Evolutionary conservation across 2,797 vertebrate genomes (phyloP), one percentile per base, ranked within the genome.

Genomic region (Spatula clypeata): DNA sequence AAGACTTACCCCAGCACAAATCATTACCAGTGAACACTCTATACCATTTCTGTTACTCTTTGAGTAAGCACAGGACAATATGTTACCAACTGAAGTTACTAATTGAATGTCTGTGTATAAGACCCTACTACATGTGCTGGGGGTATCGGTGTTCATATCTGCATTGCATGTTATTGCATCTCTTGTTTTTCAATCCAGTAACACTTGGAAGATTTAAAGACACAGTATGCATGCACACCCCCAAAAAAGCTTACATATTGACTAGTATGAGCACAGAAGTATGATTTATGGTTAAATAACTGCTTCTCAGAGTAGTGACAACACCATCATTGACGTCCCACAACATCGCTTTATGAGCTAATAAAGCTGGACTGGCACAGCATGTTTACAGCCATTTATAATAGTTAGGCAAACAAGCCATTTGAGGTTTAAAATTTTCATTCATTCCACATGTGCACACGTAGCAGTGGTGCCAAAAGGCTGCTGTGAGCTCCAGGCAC

Each of bases 1-100:
- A 74, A n/a, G 18, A 94, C 64, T 88, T 92, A 83, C 71, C 42
- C 20, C 77, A 66, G 27, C 21, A 31, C 27, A 96, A 95, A 94
- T 80, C 72, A 77, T 49, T 31, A 66, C n/a, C 58, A 87, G 4
- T 47, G 54, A 93, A 66, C n/a, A 45, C 18, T 54, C 69, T 54
- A 60, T 45, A 86, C 77, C 54, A 82, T 95, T 57, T 88, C 45
- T 38, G 16, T 65, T 80, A 49, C 40, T 82, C 20, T 70, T 18
- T 79, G 42, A 62, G 29, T 21, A 74, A 69, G 16, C 55, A 58
- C 11, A 53, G n/a, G 77, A 80, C 93, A 95, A 82, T 26, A 67
- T 91, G 49, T 44, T 58, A 64, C 57, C 49, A 9, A 51, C 49
- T 51, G 8, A 27, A 51, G 14, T 27, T 51, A 51, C 49, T 44